A percentile compares a stretch with the other conserved stretches of the same genome.
phyloP scores from a whole-genome alignment of 2,113 vertebrate genomes.

The Mormoops blainvillei region DNA sequence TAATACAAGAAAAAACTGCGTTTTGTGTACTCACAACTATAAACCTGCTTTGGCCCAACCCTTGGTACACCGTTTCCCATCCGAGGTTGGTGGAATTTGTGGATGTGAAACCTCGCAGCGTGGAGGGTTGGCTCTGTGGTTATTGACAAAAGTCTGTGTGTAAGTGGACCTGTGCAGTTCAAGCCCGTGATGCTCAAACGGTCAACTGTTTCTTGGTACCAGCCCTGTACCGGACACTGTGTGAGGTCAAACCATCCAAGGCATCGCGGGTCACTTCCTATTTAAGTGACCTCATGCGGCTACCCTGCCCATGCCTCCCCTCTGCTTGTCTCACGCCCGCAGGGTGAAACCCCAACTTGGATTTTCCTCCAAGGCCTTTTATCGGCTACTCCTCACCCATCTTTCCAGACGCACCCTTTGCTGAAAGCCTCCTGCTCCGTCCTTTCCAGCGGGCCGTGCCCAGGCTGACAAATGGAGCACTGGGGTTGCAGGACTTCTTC shows the following conservation, averaged over 20 bases:
- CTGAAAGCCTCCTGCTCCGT: no score
- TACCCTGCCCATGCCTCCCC: not conserved
- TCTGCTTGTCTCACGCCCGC: not conserved
- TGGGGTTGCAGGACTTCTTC: not conserved
- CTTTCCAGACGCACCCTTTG: not conserved
- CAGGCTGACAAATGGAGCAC: fast-evolving
- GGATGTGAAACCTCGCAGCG: not conserved
- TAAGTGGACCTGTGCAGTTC: not conserved
- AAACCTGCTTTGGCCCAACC: no score
- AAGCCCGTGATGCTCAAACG: not conserved
- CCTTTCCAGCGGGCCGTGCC: not conserved
- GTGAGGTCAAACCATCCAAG: not conserved
- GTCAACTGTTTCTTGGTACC: not conserved
- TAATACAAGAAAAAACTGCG: no score
- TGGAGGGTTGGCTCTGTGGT: not conserved
- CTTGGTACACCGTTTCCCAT: not conserved
- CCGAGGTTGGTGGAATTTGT: not conserved
- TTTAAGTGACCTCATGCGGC: not conserved
- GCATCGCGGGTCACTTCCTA: fast-evolving
- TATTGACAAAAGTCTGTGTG: not conserved
- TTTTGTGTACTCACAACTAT: no score
- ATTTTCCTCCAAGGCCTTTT: not conserved
- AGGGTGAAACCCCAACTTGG: not conserved
- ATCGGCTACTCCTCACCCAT: no score
- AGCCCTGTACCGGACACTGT: not conserved